These are phyloP conservation scores for Eublepharis macularius DNA, from an alignment of 2,113 vertebrate species.

Conservation along the genomic window DNA sequence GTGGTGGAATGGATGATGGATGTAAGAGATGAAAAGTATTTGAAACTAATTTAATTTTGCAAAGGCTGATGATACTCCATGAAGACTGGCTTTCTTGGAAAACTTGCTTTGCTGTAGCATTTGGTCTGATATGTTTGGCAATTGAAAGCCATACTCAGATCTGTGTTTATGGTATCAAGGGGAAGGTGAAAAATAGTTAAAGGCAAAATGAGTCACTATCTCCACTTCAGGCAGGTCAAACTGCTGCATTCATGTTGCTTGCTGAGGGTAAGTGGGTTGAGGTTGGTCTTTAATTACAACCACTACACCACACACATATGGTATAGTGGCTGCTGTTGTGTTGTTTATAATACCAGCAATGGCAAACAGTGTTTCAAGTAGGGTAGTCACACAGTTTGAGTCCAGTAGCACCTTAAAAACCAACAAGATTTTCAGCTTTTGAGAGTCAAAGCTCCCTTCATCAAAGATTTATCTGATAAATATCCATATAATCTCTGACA, in stretches of 20 bases:
- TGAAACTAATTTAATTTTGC: neutral
- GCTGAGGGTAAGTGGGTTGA: neutral
- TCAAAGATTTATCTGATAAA: constrained; percentile 29
- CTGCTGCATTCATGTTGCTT: neutral
- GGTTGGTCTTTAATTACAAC: constrained; percentile 1
- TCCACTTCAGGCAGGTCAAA: constrained; percentile 26
- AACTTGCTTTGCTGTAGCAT: neutral
- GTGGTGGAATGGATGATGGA: neutral
- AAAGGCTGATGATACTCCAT: too few relatives aligned
- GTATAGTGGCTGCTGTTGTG: too few relatives aligned
- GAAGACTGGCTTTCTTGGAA: neutral
- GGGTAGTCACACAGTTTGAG: too few relatives aligned
- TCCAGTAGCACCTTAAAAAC: too few relatives aligned
- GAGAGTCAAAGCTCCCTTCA: too few relatives aligned
- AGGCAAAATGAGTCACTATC: constrained; percentile 8
- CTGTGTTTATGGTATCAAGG: neutral
- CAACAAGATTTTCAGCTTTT: too few relatives aligned
- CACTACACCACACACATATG: too few relatives aligned
- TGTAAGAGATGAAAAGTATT: neutral
- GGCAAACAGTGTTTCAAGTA: constrained; percentile 58
- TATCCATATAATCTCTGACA: constrained; percentile 22
- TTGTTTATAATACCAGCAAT: constrained; percentile 37
- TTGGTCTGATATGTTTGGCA: too few relatives aligned
- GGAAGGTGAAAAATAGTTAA: neutral
- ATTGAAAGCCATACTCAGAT: neutral